A percentile compares a stretch with the other conserved stretches of the same genome.
Evolutionary conservation across 2,888 invertebrate species (phyloP).

Genomic region (Eremobia ochroleuca): DNA sequence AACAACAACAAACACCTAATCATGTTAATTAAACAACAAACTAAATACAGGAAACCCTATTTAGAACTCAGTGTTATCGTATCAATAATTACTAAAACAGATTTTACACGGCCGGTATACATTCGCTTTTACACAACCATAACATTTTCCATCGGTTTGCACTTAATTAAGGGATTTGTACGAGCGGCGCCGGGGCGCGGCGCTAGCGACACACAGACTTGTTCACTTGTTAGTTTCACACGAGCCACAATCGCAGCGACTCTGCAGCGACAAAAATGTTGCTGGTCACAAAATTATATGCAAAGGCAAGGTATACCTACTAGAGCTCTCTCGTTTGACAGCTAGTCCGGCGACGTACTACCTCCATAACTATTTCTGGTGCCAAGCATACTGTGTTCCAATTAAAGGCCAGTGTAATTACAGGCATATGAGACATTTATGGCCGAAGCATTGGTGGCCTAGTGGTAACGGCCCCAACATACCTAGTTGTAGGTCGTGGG

Average conservation of each 20-base stretch:
- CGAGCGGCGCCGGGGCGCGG: conserved; percentile 71
- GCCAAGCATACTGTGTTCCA: neutral
- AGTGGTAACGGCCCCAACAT: too few relatives aligned
- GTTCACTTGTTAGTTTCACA: conserved; percentile 54
- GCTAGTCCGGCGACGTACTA: neutral
- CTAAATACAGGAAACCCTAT: conserved; percentile 61
- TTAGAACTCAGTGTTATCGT: conserved; percentile 60
- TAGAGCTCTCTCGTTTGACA: too few relatives aligned
- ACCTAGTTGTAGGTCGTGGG: too few relatives aligned
- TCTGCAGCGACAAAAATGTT: neutral
- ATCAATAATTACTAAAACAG: conserved; percentile 71
- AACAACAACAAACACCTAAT: conserved; percentile 18
- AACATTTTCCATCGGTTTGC: conserved; percentile 75
- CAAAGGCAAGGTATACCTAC: neutral
- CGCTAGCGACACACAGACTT: conserved; percentile 66
- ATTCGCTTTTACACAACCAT: conserved; percentile 71
- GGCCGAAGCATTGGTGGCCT: too few relatives aligned
- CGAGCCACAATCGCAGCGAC: neutral
- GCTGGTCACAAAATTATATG: neutral
- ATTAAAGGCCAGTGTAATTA: neutral
- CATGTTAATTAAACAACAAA: conserved; percentile 37
- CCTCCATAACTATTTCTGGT: neutral
- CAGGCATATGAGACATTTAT: neutral
- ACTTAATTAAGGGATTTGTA: conserved; percentile 84
- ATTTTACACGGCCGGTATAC: conserved; percentile 62